Percentiles rank a stretch among this genome's conserved stretches.
phyloP scores from a whole-genome alignment of 2,797 vertebrate species.

The Gambelia wislizenii region DNA sequence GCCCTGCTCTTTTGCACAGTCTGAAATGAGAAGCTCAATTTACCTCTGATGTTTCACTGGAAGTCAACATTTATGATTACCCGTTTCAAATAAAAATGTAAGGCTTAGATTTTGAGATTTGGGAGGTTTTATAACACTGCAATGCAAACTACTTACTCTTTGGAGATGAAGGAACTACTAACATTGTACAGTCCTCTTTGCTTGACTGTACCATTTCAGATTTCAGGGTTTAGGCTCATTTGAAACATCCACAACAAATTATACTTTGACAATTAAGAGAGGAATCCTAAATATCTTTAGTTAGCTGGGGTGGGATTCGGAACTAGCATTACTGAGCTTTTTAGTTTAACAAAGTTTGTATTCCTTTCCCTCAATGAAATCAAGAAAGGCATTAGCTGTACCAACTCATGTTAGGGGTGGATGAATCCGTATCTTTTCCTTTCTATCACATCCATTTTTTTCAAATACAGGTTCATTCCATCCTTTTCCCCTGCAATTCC shows the following conservation, averaged over 20 bases:
- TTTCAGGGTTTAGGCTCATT: background rate
- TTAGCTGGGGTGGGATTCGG: background rate
- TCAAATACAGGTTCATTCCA: background rate
- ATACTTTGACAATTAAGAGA: background rate
- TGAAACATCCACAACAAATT: background rate
- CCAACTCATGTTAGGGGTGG: background rate
- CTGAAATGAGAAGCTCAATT: conserved; percentile 54
- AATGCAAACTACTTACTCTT: background rate
- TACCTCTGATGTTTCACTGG: conserved; percentile 20
- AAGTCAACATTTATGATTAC: conserved; percentile 51
- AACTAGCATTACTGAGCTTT: background rate
- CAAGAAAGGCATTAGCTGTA: background rate
- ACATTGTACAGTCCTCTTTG: background rate
- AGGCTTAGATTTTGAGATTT: background rate
- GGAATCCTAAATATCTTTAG: background rate
- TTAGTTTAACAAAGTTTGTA: background rate
- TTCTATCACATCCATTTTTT: background rate
- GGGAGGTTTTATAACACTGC: conserved; percentile 38
- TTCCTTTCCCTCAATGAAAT: background rate
- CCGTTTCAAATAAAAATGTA: conserved; percentile 45
- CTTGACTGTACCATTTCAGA: background rate
- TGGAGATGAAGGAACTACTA: background rate
- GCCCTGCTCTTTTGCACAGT: conserved; percentile 32
- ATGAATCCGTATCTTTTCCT: background rate
- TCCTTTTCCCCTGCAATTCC: background rate